Percentiles rank a stretch among this genome's conserved stretches.
phyloP scores from a whole-genome alignment of 1,140 invertebrate species.

The Drosophila tani region DNA sequence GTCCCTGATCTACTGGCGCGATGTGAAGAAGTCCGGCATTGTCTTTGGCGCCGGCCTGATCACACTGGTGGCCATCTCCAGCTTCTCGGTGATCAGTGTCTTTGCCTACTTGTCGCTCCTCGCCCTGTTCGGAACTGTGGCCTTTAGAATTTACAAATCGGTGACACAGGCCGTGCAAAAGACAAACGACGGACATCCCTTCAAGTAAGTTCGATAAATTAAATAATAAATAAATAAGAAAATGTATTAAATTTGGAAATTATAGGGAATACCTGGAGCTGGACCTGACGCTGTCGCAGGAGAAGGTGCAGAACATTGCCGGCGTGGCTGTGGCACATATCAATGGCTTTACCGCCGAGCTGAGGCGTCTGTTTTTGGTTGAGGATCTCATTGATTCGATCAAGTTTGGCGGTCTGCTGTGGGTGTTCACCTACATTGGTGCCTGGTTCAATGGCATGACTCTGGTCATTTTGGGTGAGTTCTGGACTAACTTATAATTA shows the following conservation, averaged over 20 bases:
- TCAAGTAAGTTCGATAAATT: conserved; percentile 97
- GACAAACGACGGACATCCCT: conserved; percentile 98
- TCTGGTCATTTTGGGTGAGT: conserved; percentile 95
- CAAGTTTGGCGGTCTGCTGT: conserved; percentile 96
- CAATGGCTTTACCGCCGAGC: conserved; percentile 91
- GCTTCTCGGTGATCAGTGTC: conserved; percentile 98
- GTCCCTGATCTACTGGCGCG: conserved; percentile 98
- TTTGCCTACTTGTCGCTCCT: conserved; percentile 95
- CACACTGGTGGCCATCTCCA: conserved; percentile 95
- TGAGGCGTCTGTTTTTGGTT: conserved; percentile 97
- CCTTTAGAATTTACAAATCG: conserved; percentile 98
- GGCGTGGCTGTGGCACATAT: conserved; percentile 93
- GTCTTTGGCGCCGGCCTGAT: conserved; percentile 95
- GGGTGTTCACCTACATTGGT: conserved; percentile 98
- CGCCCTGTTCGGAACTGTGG: conserved; percentile 92
- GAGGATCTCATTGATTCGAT: conserved; percentile 98
- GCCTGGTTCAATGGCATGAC: conserved; percentile 99
- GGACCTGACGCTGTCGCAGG: conserved; percentile 93
- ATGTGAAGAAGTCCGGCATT: conserved; percentile 96
- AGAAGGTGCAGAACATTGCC: conserved; percentile 94
- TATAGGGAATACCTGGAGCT: conserved; percentile 94
- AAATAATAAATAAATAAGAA: neutral
- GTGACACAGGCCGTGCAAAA: conserved; percentile 98
- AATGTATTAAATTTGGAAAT: conserved; percentile 47
- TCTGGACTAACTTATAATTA: no score